Evolutionary conservation across 1,140 invertebrate species (phyloP).

Genomic region (Eulimnadia texana): DNA sequence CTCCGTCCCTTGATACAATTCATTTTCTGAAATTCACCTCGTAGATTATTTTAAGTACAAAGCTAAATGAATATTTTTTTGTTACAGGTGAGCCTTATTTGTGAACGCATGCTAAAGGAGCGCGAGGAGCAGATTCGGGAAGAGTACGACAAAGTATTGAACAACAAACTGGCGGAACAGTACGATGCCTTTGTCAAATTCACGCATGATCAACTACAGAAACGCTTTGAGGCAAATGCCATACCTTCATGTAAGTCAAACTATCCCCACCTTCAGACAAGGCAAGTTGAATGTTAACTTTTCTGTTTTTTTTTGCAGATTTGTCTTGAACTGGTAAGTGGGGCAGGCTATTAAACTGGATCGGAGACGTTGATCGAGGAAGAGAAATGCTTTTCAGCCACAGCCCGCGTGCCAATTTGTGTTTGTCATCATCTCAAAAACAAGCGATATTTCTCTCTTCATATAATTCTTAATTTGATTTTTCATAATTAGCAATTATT

Average conservation of each 20-base stretch:
- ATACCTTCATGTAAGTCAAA: constrained; percentile 49
- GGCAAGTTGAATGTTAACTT: not conserved
- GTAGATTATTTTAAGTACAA: not conserved
- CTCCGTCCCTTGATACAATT: constrained; percentile 10
- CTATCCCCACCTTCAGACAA: not conserved
- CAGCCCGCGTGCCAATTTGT: not conserved
- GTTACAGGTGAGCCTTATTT: constrained; percentile 76
- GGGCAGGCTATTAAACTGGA: not conserved
- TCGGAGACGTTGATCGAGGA: not conserved
- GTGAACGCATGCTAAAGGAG: constrained; percentile 86
- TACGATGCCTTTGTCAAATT: constrained; percentile 96
- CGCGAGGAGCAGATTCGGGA: constrained; percentile 77
- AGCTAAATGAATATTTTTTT: not conserved
- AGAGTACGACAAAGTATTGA: constrained; percentile 84
- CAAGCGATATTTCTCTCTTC: not conserved
- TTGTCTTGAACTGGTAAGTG: constrained; percentile 10
- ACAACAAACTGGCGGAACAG: constrained; percentile 83
- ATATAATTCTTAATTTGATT: not conserved
- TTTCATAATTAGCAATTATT: too few relatives aligned
- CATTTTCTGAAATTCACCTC: not conserved
- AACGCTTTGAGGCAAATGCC: constrained; percentile 50
- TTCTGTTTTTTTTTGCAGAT: constrained; percentile 4
- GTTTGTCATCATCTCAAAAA: not conserved
- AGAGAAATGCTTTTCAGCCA: too few relatives aligned
- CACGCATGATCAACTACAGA: constrained; percentile 90